Evolutionary conservation across 2,888 invertebrate species (phyloP).

Genomic region (Sisyra terminalis): DNA sequence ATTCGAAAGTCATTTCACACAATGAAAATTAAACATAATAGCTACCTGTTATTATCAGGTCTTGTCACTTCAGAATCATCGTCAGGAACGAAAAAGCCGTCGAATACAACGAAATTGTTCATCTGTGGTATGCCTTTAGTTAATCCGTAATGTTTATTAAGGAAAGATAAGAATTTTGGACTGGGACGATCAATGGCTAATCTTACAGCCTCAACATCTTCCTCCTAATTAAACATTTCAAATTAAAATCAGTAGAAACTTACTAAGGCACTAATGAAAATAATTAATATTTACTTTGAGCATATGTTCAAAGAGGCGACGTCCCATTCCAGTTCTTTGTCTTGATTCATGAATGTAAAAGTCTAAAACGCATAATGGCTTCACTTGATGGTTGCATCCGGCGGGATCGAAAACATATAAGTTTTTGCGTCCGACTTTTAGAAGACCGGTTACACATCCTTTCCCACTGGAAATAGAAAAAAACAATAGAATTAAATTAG

Average conservation of each 20-base stretch:
- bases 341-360: slow-evolving; percentile 77
- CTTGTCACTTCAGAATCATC: neutral
- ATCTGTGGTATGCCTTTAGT: slow-evolving; percentile 55
- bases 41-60: slow-evolving; percentile 8
- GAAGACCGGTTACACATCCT: slow-evolving; percentile 59
- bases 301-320: slow-evolving; percentile 75
- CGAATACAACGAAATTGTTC: slow-evolving; percentile 77
- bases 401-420: slow-evolving; percentile 67
- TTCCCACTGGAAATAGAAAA: slow-evolving; percentile 37
- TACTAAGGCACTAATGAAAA: neutral
- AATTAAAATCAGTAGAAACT: neutral
- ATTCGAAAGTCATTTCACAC: neutral
- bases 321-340: slow-evolving; percentile 77
- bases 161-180: slow-evolving; percentile 69
- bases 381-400: slow-evolving; percentile 56
- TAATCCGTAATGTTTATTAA: slow-evolving; percentile 64
- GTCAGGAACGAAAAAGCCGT: slow-evolving; percentile 49
- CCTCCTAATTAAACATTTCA: slow-evolving; percentile 35
- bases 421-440: slow-evolving; percentile 83
- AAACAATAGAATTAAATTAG: neutral
- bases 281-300: slow-evolving; percentile 41
- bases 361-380: slow-evolving; percentile 79
- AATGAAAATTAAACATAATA: neutral
- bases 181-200: slow-evolving; percentile 91
- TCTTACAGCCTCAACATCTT: slow-evolving; percentile 46